Base-by-base conservation (phyloP, 2,888 invertebrate genomes). In the Meghimatium bilineatum region DNA sequence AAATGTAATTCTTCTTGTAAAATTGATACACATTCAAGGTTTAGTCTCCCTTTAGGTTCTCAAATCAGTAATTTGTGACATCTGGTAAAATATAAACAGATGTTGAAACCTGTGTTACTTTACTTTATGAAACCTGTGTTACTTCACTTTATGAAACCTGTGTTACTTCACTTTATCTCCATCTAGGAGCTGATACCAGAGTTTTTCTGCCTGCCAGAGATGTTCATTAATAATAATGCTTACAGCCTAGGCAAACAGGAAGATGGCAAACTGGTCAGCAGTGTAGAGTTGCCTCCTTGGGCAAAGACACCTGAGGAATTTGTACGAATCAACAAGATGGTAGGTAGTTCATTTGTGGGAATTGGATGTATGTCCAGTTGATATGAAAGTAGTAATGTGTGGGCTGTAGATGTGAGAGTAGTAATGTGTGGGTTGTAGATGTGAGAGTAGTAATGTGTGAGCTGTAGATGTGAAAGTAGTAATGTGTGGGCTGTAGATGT, bases 121-220 rank as follows among this genome's bases (percentile, higher is more conserved):
- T n/a, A n/a, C n/a, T n/a, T n/a, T n/a, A n/a, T n/a, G n/a, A n/a
- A n/a, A n/a, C n/a, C n/a, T n/a, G n/a, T n/a, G n/a, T n/a, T n/a
- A n/a, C n/a, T n/a, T n/a, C n/a, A n/a, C n/a, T n/a, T n/a, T n/a
- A n/a, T n/a, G n/a, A n/a, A n/a, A n/a, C n/a, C n/a, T n/a, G 44
- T 74, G 12, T 49, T 44, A 20, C 49, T 23, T 38, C 29, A 29
- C 1, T 12, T n/a, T 49, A 49, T n/a, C n/a, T 14, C 20, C 32
- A 36, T 89, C 26, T 94, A 97, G 96, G 99, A 99, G 94, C 95
- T 99, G 89, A 98, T 99, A 90, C 99, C 99, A 0, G 99, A 99
- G 94, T 96, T 99, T 94, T 99, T 98, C 95, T 99, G 98, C 95
- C 95, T 99, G 87, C 99, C 99, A 23, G 99, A 99, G 95, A 99